A percentile compares a stretch with the other conserved stretches of the same genome.
Conservation (phyloP, 2,113 vertebrate species). For the Charadrius vociferus region DNA sequence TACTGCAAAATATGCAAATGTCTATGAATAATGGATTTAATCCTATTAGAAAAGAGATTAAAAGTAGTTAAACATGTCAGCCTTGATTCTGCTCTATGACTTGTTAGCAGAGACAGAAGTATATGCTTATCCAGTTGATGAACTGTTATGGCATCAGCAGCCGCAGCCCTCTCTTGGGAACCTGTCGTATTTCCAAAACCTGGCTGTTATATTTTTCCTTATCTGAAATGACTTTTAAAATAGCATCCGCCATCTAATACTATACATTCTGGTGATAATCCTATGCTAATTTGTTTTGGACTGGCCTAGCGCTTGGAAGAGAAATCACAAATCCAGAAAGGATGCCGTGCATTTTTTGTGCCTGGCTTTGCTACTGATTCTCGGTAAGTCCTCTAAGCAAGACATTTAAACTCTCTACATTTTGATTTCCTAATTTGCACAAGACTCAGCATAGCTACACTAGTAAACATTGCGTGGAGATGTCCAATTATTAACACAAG, state of each 20-base stretch:
- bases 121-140: neutral
- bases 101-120: slow-evolving; percentile 24
- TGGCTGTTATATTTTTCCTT: neutral
- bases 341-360: neutral
- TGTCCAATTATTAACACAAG: neutral
- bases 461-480: neutral
- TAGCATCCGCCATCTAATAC: neutral
- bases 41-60: slow-evolving; percentile 52
- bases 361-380: neutral
- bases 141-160: neutral
- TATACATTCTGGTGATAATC: neutral
- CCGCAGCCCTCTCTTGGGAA: neutral
- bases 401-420: neutral
- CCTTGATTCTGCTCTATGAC: slow-evolving; percentile 23
- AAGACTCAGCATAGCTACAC: neutral
- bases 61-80: slow-evolving; percentile 44
- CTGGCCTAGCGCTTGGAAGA: neutral
- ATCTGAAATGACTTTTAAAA: neutral
- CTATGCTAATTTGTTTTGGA: neutral
- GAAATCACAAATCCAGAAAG: neutral
- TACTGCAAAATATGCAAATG: neutral
- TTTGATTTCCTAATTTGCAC: neutral
- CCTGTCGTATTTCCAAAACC: neutral
- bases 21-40: slow-evolving; percentile 42
- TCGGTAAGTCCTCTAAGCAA: neutral